Conservation (phyloP, 2,113 vertebrate species). For the Triplophysa siluroides region DNA sequence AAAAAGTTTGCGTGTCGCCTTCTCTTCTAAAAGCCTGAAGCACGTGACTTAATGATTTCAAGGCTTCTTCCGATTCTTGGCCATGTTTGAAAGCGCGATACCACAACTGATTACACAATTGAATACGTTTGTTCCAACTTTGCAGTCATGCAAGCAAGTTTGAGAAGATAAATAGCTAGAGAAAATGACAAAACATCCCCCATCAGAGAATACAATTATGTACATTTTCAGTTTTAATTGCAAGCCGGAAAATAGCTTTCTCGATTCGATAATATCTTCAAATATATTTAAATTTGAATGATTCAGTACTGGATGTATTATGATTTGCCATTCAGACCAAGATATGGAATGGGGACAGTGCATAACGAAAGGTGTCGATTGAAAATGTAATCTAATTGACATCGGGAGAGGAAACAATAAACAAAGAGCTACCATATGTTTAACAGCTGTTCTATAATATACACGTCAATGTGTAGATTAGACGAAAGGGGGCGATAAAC, state of each 20-base stretch:
- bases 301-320: background rate
- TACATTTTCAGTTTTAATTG: too few species aligned
- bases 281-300: background rate
- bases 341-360: conserved; percentile 2
- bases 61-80: conserved; percentile 20
- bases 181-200: background rate
- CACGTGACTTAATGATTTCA: conserved; percentile 28
- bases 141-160: background rate
- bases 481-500: conserved; percentile 62
- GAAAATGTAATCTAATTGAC: conserved; percentile 53
- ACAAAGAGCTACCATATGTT: conserved; percentile 72
- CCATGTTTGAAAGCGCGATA: conserved; percentile 3
- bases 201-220: background rate
- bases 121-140: background rate
- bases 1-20: background rate
- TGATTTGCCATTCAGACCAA: conserved; percentile 7
- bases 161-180: background rate
- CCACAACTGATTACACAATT: background rate
- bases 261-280: background rate
- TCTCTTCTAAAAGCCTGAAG: conserved; percentile 23
- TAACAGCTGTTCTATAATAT: conserved; percentile 64
- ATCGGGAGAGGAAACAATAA: conserved; percentile 58
- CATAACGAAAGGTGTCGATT: conserved; percentile 27
- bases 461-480: background rate
- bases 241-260: too few species aligned